These are phyloP conservation scores for Tiliacea citrago DNA, from an alignment of 2,888 invertebrate species.

Conservation along the genomic window DNA sequence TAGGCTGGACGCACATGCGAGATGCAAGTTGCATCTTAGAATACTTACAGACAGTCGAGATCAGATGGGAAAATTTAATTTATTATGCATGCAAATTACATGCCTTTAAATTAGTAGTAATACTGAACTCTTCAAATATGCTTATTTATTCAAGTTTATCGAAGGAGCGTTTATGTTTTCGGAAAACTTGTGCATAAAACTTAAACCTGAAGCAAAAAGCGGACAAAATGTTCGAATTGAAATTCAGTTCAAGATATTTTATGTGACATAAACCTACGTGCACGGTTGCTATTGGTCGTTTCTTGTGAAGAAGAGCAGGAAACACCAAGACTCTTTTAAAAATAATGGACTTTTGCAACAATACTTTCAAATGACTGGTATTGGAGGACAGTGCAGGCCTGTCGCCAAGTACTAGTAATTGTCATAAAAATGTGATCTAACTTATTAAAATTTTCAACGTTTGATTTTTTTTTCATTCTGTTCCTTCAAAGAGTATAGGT, in stretches of 20 bases:
- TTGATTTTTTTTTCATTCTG: background rate
- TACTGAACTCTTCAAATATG: background rate
- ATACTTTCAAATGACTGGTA: background rate
- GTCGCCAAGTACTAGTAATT: background rate
- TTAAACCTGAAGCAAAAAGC: background rate
- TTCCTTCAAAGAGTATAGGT: background rate
- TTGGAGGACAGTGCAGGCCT: background rate
- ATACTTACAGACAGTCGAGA: background rate
- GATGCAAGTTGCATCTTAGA: constrained; percentile 54
- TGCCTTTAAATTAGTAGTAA: too few species aligned
- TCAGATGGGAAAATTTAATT: background rate
- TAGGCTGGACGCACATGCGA: constrained; percentile 68
- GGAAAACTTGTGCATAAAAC: background rate
- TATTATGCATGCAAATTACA: background rate
- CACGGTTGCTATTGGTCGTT: background rate
- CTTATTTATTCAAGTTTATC: background rate
- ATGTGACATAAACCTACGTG: background rate
- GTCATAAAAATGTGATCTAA: too few species aligned
- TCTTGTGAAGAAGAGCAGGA: background rate
- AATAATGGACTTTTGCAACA: background rate
- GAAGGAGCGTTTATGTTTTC: background rate
- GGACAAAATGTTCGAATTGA: background rate
- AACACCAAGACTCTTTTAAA: background rate
- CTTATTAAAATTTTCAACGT: background rate
- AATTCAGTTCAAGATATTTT: background rate